Percentiles rank a stretch among this genome's conserved stretches.
These are phyloP conservation scores for Rhadina sibilatrix DNA, from an alignment of 2,113 vertebrate genomes.

Conservation along the genomic window DNA sequence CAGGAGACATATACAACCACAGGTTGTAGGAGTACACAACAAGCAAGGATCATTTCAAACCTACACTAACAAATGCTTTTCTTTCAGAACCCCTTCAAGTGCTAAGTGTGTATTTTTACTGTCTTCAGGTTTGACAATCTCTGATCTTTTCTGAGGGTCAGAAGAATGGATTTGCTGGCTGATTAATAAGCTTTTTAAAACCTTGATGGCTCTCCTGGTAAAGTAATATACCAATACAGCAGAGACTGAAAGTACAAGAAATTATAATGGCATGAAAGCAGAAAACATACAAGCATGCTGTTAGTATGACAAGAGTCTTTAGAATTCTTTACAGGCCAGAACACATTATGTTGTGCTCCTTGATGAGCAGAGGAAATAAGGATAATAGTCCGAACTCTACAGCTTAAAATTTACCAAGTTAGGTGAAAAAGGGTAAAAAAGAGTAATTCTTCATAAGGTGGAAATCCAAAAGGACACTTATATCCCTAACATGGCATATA, in stretches of 20 bases:
- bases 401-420: not conserved
- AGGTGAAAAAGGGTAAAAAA: not conserved
- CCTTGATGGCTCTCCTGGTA: not conserved
- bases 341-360: accelerated
- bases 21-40: not conserved
- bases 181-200: not conserved
- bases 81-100: not conserved
- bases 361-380: accelerated
- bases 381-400: not conserved
- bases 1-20: not conserved
- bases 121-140: not conserved
- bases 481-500: not conserved
- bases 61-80: not conserved
- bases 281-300: not conserved
- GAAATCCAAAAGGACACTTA: not conserved
- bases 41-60: not conserved
- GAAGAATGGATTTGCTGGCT: not conserved
- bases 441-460: not conserved
- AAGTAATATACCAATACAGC: not conserved
- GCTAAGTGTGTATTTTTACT: not conserved
- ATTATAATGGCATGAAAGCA: not conserved
- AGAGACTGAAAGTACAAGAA: not conserved
- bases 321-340: not conserved
- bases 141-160: not conserved
- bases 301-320: not conserved